Base-by-base conservation (phyloP, 64 coral and sea anemone genomes). In the Cladopsammia gracilis region DNA sequence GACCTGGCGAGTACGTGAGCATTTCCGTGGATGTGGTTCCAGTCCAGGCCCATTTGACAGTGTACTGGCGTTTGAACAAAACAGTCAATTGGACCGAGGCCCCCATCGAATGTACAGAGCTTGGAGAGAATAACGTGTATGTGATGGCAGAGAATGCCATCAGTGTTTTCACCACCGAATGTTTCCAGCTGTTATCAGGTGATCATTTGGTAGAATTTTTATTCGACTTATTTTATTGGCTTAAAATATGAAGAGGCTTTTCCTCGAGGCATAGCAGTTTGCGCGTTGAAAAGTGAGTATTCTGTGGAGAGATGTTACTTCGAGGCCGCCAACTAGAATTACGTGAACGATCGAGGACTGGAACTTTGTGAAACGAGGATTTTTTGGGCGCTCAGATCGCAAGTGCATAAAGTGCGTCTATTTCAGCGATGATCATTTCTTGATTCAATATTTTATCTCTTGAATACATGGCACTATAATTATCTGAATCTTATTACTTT, bases 91-190 rank as follows among this genome's bases (percentile, higher is more conserved):
- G 88, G 88, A 90, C 76, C 7, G 10, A 56, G 60, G 61, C 58
- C 5, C 64, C 78, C 7, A 44, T 90, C 34, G 7, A 53, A 3
- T 90, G 88, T n/a, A 45, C 25, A 44, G 18, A 34, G 48, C 59
- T 80, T 4, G 88, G 75, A 6, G 5, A 19, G 15, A 64, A 71
- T 16, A 49, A 77, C 2, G 7, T 90, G 24, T 53, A 13, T 15
- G 67, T 90, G 4, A 69, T 90, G 58, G 78, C 62, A 13, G 88
- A 80, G 47, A 90, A 90, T 90, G 88, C n/a, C 15, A 52, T 90
- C 25, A 90, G 88, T 66, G 75, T 79, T 0, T 25, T 78, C 7
- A 48, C 50, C n/a, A 90, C 25, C 61, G 78, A 79, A 58, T 90
- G 88, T 23, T 79, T 80, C 50, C n/a, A 69, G 4, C 22, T 52